Evolutionary conservation across 2,797 vertebrate genomes (phyloP), one percentile per base, ranked within the genome.

Genomic region (Danio choprae): DNA sequence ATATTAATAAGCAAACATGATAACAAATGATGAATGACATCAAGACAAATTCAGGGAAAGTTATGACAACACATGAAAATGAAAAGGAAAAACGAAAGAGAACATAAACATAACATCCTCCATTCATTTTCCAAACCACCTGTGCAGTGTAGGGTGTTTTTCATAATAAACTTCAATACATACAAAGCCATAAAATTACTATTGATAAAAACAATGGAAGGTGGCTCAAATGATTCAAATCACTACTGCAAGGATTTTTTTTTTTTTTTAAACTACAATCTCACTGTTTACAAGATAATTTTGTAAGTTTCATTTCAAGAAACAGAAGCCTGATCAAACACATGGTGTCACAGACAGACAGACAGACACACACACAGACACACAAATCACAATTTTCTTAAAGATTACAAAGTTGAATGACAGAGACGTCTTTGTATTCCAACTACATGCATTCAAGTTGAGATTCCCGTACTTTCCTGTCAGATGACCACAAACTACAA

Each of bases 281-380:
- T 3, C 29, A 29, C 29, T 1, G n/a, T n/a, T 40, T 38, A 40
- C 59, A 16, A 5, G 59, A 15, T 4, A 7, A 59, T 22, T 20
- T 65, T 67, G 11, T 51, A 44, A 64, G n/a, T 16, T 36, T 48
- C 12, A 74, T 18, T 20, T 5, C 43, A 48, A 29, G 20, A 67
- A 67, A 43, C 43, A 74, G 8, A 44, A 38, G 78, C 68, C 72
- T 80, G 87, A 84, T 79, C 56, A 48, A 4, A 43, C 6, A 29
- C 5, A 62, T 40, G 67, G 22, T 40, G 85, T 91, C 92, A 94
- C 89, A 91, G 89, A 93, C 90, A 90, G 89, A 29, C 88, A 16
- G 90, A 91, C 91, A 91, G 89, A 86, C 84, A 70, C 79, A 85
- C 56, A 70, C 79, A 85, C 56, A 79, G 70, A 91, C 83, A 82